Percentiles rank a stretch among this genome's conserved stretches.
These are phyloP conservation scores for Lanius collurio DNA, from an alignment of 2,113 vertebrate genomes.

Conservation along the genomic window DNA sequence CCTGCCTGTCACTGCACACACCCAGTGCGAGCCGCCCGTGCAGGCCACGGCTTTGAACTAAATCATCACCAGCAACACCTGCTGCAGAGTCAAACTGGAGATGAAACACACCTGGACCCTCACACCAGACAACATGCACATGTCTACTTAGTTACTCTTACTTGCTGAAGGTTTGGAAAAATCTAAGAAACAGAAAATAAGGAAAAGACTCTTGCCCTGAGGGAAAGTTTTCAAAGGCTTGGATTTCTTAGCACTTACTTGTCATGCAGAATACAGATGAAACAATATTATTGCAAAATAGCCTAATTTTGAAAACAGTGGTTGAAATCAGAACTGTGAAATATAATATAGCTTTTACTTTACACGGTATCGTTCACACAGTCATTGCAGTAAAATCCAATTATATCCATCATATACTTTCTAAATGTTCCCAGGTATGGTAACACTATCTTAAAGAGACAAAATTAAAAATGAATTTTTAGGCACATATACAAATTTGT, in stretches of 20 bases:
- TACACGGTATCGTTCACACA: not conserved
- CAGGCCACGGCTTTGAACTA: rapidly evolving
- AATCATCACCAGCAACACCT: rapidly evolving
- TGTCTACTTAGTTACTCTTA: not conserved
- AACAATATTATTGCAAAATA: not conserved
- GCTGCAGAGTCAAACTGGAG: not conserved
- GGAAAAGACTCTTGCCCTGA: not conserved
- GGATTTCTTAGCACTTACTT: not conserved
- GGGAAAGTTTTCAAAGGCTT: not conserved
- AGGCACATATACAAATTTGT: not conserved
- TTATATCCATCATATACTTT: not conserved
- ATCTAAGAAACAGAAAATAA: not conserved
- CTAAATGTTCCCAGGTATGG: not conserved
- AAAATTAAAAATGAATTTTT: not conserved
- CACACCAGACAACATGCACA: rapidly evolving
- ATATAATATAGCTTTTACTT: not conserved
- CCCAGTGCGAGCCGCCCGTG: rapidly evolving
- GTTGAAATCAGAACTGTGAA: slow-evolving; percentile 44
- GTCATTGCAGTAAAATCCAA: slow-evolving; percentile 7
- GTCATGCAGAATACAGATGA: not conserved
- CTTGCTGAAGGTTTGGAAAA: not conserved
- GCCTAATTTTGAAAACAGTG: not conserved
- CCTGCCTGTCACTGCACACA: not conserved
- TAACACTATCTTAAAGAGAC: not conserved
- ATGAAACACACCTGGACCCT: not conserved